Conservation (phyloP, 2,797 vertebrate genomes). For the Macropus fuliginosus region DNA sequence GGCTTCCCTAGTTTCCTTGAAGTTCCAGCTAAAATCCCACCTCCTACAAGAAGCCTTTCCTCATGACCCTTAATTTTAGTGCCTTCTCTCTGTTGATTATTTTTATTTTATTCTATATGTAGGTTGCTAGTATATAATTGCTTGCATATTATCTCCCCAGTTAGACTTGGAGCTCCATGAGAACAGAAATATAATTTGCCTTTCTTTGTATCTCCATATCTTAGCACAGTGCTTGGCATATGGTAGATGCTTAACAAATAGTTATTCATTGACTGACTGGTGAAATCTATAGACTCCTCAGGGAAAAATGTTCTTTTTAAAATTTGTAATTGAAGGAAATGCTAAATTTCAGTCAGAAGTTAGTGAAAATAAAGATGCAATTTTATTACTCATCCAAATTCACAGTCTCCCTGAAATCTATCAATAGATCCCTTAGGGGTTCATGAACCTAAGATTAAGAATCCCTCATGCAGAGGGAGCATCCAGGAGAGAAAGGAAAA, state of each 20-base stretch:
- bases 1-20: background rate
- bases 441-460: background rate
- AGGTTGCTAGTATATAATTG: background rate
- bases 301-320: background rate
- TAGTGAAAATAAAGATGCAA: background rate
- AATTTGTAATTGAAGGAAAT: background rate
- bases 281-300: background rate
- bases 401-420: background rate
- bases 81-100: background rate
- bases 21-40: background rate
- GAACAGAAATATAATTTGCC: background rate
- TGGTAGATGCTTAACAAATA: background rate
- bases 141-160: background rate
- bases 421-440: background rate
- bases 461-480: background rate
- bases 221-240: background rate
- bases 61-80: background rate
- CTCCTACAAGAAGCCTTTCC: background rate
- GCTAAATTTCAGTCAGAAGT: background rate
- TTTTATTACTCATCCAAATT: background rate
- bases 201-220: background rate
- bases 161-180: background rate
- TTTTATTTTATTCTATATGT: background rate
- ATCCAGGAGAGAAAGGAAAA: background rate
- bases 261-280: background rate